Evolutionary conservation across 2,113 vertebrate genomes (phyloP), one percentile per base, ranked within the genome.

Genomic region (Apaloderma vittatum): DNA sequence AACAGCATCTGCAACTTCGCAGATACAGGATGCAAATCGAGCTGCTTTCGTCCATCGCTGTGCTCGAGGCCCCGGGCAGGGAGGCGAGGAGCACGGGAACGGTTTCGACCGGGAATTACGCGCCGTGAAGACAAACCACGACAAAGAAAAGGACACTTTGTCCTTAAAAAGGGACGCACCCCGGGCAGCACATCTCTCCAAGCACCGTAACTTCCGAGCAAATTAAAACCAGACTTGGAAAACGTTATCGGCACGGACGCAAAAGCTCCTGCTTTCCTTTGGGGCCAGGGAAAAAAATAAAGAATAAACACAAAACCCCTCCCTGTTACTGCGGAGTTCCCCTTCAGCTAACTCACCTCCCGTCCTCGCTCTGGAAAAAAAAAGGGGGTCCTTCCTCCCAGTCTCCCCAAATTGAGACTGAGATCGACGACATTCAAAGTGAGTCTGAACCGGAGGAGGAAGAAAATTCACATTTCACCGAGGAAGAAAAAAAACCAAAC

Each of bases 21-120:
- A 95, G 76, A 63, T 88, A 67, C 86, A 83, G 82, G 29, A 84
- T 81, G 70, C 95, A 77, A 32, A 86, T 29, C 27, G 32, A 88
- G 93, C 93, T 95, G 73, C 70, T 84, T 95, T 83, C 86, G 94
- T 59, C 86, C 6, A 1, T 11, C 84, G 65, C 0, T 12, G 61
- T 63, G 81, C 77, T 71, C 57, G 3, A 0, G 87, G 86, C 76
- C 85, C 36, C 23, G n/a, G 62, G 91, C n/a, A n/a, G n/a, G n/a
- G 66, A 81, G 68, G 52, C 9, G 46, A 86, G 26, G 67, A 70
- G 62, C 91, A 49, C 3, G 1, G 86, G 72, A 51, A 81, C 51
- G 49, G 89, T 16, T 84, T 46, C 48, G 6, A 18, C 29, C 11
- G 23, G 81, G 72, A 80, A 76, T 72, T n/a, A 57, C 12, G 21